Base-by-base conservation (phyloP, 2,113 vertebrate species). In the Mobula hypostoma region DNA sequence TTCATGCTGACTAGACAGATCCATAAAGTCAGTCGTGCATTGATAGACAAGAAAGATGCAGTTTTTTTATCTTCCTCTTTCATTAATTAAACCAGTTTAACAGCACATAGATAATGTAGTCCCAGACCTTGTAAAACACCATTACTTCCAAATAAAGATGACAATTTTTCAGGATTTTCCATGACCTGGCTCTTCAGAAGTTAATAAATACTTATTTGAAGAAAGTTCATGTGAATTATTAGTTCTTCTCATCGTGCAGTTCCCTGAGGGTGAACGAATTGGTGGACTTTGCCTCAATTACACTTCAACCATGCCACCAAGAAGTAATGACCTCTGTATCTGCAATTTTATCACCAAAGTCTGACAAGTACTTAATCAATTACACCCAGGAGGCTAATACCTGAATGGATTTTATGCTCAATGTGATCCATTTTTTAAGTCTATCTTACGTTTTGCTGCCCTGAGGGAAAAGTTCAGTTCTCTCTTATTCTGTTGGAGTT, bases 231-330 rank as follows among this genome's bases (percentile, higher is more conserved):
- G 2, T 17, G 58, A 88, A 29, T 15, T 63, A 58, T 66, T 66
- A 17, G 58, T 63, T 88, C 5, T 66, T 88, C 61, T 66, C 85
- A n/a, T 88, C 58, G 8, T 61, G 58, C 27, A 12, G 56, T 27
- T 87, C 48, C 83, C 56, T 61, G 8, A 87, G 83, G 56, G 82
- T 85, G 58, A 85, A 85, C 56, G 29, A 9, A 87, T 87, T 61
- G 56, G 24, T 87, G 11, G 56, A 61, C 24, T 87, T 87, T 87
- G 24, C 56, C 56, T 87, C 83, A 87, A 24, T 87, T 87, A 87
- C 27, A 87, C 21, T 27, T 87, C 83, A 87, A n/a, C 56, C 83
- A 87, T 58, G 58, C 56, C 83, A 87, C 56, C 83, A 87, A 61
- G 83, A 61, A 87, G 82, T 85, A 85, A 85, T 85, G 48, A 58